Base-by-base conservation (phyloP, 2,888 invertebrate species). In the Hydrotaea diabolus region DNA sequence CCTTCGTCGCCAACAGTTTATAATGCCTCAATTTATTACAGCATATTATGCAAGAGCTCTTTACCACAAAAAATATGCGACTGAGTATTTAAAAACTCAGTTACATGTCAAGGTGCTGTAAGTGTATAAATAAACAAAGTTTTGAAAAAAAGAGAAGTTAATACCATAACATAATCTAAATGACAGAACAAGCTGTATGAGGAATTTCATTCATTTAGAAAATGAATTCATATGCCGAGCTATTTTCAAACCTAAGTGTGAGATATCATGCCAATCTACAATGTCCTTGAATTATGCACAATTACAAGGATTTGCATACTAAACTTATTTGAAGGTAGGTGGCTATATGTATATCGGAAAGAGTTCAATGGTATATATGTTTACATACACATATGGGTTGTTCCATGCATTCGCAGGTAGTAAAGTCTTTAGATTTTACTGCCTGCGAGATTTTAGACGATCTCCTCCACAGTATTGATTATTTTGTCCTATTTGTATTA, bases 31-130 rank as follows among this genome's bases (percentile, higher is more conserved):
- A 39, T 39, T 39, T 39, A 39, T 39, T 3, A 39, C 39, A 8
- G 8, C 9, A 13, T 39, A 39, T 13, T 1, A 39, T 39, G 39
- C 13, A 39, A 39, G 39, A 39, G 39, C 39, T 39, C 39, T 13
- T 39, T 39, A 39, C 39, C 39, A 39, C 13, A 9, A 39, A 39
- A 31, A 31, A 4, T 4, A 31, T 4, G 7, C 3, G 31, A 57
- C 8, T n/a, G n/a, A n/a, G 15, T 36, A 62, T n/a, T 62, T 62
- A 26, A 7, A 31, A 62, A 31, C 62, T 31, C 62, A 31, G n/a
- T 62, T 31, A 62, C 62, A 62, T 62, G 62, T 62, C 62, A 62
- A 62, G 62, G 62, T 36, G 62, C 26, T 23, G 62, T 62, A 62
- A 62, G 36, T 62, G 31, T 31, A 31, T 31, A 31, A 31, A 62